Evolutionary conservation across 2,888 invertebrate species (phyloP), one percentile per base, ranked within the genome.

Genomic region (Shargacucullia verbasci): DNA sequence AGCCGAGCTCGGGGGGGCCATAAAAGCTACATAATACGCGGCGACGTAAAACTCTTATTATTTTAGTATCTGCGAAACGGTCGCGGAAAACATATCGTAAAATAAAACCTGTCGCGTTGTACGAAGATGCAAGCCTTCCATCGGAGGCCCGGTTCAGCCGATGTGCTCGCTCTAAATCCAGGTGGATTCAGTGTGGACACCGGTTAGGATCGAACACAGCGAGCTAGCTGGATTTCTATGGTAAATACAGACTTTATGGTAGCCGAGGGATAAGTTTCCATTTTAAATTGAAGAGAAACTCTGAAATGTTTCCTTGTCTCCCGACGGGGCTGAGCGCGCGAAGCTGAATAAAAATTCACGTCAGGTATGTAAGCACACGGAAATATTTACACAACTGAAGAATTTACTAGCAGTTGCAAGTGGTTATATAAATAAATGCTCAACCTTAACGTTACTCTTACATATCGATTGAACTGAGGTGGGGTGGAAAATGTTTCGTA

Each of bases 231-330:
- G 89, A 91, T 92, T 90, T 92, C 90, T 90, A 93, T 93, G 91
- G 92, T 90, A 93, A 93, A 92, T 90, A 86, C 86, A 90, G 91
- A 92, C 92, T 93, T 92, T 93, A 94, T 91, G 90, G 89, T 85
- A 88, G 90, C 88, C 88, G 81, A 82, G 93, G 92, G 92, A 94
- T 93, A 91, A 90, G 92, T 93, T 93, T 92, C 89, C 88, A 92
- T 93, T 93, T 93, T 88, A 92, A 92, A 93, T 92, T 92, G 90
- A 91, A 91, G 89, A 89, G 89, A 89, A 91, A 90, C 87, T 89
- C 86, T 87, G 88, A 90, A 89, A 92, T 89, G 90, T 89, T 90
- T 85, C 87, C 87, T 88, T 89, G 89, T 91, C 86, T 91, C 87
- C 86, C 91, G 85, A 76, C 80, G 89, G 88, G 75, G 88, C 79